Base-by-base conservation (phyloP, 2,797 vertebrate genomes). In the Yasuhikotakia modesta region DNA sequence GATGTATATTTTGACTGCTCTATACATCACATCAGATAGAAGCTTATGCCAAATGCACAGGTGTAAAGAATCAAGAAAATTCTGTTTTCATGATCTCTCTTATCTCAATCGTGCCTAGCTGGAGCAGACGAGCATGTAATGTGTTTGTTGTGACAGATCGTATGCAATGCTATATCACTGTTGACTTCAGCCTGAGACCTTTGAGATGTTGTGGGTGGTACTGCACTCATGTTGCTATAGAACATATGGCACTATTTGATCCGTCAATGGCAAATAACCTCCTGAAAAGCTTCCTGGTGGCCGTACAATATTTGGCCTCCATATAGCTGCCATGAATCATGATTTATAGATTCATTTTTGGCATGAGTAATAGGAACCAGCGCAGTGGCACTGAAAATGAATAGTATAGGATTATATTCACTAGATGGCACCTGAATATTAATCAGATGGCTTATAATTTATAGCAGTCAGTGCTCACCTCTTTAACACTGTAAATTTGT, bases 321-420 rank as follows among this genome's bases (percentile, higher is more conserved):
- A 57, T 72, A 78, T 66, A 78, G 50, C 60, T 78, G 76, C 68
- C 60, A 30, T 35, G 68, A 78, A 50, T 72, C 76, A 78, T 78
- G 60, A 78, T 64, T 78, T 78, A 78, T 78, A 71, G 76, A 78
- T 78, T 78, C 22, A 71, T 71, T 71, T 78, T 72, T 71, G 60
- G 58, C 76, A 71, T 65, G 68, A 71, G 76, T 78, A 55, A 61
- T 75, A 52, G 39, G 32, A 61, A 66, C 57, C 13, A 45, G 58
- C 58, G 48, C 70, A 55, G 43, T 21, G 21, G 61, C 67, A 64
- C 57, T 48, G 63, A 76, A 78, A 78, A 75, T 64, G 63, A 78
- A 82, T 70, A 77, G 68, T 39, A 70, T 73, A 57, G 70, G 72
- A 70, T 75, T 66, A 57, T 53, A 43, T 65, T 76, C 53, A 46